Conservation (phyloP, 2,113 vertebrate genomes). For the Helogale parvula region DNA sequence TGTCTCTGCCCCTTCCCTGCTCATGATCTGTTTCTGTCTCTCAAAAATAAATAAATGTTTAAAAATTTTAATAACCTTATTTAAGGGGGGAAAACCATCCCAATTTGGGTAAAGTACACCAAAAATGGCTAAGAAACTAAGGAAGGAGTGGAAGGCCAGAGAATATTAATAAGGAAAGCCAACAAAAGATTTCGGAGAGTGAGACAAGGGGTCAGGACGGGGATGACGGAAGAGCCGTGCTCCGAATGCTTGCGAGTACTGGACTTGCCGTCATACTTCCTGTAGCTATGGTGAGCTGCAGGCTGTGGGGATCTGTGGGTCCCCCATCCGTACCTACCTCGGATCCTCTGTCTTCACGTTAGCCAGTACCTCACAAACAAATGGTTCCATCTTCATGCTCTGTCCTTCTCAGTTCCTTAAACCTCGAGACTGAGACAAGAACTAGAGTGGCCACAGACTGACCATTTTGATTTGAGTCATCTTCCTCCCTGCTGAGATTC, state of each 20-base stretch:
- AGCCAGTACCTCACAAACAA: not conserved
- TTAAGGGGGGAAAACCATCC: not conserved
- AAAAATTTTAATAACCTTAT: too few relatives aligned
- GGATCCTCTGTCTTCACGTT: not conserved
- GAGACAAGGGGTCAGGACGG: not conserved
- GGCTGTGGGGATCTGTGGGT: not conserved
- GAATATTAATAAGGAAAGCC: not conserved
- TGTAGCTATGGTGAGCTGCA: not conserved
- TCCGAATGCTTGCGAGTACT: not conserved
- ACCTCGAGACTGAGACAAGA: not conserved
- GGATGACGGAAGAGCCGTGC: not conserved
- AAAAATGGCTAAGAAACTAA: not conserved
- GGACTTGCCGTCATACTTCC: accelerated
- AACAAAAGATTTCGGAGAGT: not conserved
- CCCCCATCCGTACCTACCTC: accelerated
- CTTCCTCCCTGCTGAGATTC: not conserved
- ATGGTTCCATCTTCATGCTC: not conserved
- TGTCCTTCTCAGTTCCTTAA: not conserved
- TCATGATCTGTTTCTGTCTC: too few relatives aligned
- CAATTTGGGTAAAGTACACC: not conserved
- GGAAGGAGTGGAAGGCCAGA: not conserved
- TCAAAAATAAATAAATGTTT: too few relatives aligned
- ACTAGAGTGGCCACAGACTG: not conserved
- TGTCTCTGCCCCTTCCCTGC: too few relatives aligned
- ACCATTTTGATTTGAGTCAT: not conserved